Percentiles rank a stretch among this genome's conserved stretches.
Evolutionary conservation across 1,140 invertebrate genomes (phyloP).

Genomic region (Drosophila biarmipes): DNA sequence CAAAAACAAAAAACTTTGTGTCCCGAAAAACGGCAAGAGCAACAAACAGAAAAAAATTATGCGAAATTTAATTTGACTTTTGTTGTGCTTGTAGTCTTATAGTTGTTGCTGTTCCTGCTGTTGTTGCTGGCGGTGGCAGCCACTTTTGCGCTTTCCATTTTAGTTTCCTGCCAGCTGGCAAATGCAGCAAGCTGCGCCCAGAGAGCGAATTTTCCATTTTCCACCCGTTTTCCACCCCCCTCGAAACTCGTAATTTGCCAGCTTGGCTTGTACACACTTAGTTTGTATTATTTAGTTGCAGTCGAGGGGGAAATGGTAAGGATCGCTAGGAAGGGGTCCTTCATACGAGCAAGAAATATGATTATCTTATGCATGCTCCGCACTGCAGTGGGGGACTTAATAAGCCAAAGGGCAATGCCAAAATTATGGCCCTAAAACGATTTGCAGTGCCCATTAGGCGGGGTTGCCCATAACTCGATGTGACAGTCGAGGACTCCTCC

Average conservation of each 20-base stretch:
- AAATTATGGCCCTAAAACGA: slow-evolving; percentile 36
- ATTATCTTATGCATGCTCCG: slow-evolving; percentile 69
- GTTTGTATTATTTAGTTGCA: slow-evolving; percentile 79
- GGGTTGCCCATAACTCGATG: slow-evolving; percentile 4
- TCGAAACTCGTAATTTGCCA: slow-evolving; percentile 73
- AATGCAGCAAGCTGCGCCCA: slow-evolving; percentile 54
- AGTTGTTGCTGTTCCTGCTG: not conserved
- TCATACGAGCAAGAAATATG: slow-evolving; percentile 64
- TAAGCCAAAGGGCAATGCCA: slow-evolving; percentile 39
- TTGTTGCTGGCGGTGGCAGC: slow-evolving; percentile 60
- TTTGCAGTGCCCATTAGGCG: slow-evolving; percentile 32
- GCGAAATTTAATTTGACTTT: slow-evolving; percentile 83
- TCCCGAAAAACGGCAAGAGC: slow-evolving; percentile 40
- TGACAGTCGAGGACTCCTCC: not conserved
- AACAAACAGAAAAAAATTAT: slow-evolving; percentile 73
- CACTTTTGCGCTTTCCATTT: slow-evolving; percentile 74
- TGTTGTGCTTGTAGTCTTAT: slow-evolving; percentile 33
- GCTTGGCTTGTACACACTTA: slow-evolving; percentile 74
- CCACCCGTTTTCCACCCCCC: not conserved
- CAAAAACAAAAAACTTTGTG: slow-evolving; percentile 76
- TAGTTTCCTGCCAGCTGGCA: slow-evolving; percentile 72
- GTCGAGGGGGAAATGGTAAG: not conserved
- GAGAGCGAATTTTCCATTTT: slow-evolving; percentile 4
- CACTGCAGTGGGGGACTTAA: slow-evolving; percentile 53
- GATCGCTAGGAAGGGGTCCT: not conserved